Base-by-base conservation (phyloP, 2,797 vertebrate species). In the Diceros bicornis region DNA sequence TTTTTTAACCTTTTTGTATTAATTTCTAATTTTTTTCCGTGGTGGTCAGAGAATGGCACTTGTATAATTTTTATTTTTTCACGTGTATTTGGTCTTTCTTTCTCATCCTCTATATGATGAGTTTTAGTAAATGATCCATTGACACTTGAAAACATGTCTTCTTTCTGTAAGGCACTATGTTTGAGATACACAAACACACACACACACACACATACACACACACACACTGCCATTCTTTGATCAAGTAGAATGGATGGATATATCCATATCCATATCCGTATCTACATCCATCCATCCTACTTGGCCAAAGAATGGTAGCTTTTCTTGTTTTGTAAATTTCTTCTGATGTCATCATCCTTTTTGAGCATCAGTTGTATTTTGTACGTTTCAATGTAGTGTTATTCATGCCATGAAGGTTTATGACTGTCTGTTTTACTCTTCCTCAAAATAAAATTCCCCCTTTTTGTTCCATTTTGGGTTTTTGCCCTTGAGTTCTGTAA, bases 1-100 rank as follows among this genome's bases (percentile, higher is more conserved):
- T 87, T 87, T 37, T 81, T 29, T 23, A 50, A 75, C 16, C 50
- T 92, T 92, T 82, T 69, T 50, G 66, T 61, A 92, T 55, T 77
- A 55, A 44, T 94, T 81, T 88, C 61, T 72, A 21, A 71, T 81
- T 69, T 86, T 71, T 47, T 41, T 69, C 18, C 12, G 8, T 17
- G n/a, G 25, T 81, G 10, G 34, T 75, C 64, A 85, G 50, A 81
- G 61, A 69, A 59, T 82, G 4, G 59, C 9, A 37, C 32, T 34
- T 86, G 37, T 34, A 4, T 84, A n/a, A 69, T 68, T 79, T 84
- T 62, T 34, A 1, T 27, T 85, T 89, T 96, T 94, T 68, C 4
- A 32, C 34, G 52, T 55, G 13, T 75, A 44, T 25, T 52, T 21
- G 29, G 50, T 77, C 69, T n/a, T 84, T 41, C 91, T 52, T 71